Base-by-base conservation (phyloP, 2,888 invertebrate genomes). In the Drosophila sordidula region DNA sequence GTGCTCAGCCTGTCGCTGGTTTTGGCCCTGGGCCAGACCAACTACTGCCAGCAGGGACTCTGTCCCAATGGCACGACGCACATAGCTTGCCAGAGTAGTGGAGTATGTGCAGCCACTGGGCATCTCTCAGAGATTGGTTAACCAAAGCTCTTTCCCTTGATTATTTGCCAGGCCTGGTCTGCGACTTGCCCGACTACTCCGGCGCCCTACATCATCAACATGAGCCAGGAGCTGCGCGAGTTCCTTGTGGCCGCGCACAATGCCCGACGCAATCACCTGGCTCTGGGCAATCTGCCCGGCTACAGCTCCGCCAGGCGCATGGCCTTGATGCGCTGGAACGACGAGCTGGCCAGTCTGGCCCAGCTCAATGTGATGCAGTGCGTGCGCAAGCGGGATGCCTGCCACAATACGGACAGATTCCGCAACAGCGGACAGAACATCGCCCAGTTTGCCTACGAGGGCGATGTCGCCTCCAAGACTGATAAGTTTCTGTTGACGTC, bases 351-450 rank as follows among this genome's bases (percentile, higher is more conserved):
- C 47, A 45, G 25, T 4, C 14, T 79, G 51, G 78, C 83, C 0
- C 54, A 41, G 4, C 44, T 70, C 6, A 84, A 81, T 72, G 83
- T 84, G 4, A 59, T 45, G 9, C 80, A 74, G 29, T 84, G 84
- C 16, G 3, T 14, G 1, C 63, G 62, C 29, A 2, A 54, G 16
- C 34, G 50, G 6, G 80, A 81, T 55, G 59, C 49, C 9, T 80
- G 80, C 50, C 80, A 70, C 55, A 75, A 75, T 14, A 81, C 82
- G 6, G 5, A 18, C 0, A 26, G 16, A 3, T 81, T 70, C 36
- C 14, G 5, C 6, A 39, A 57, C 12, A 77, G 82, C 25, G 82
- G 79, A 6, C 82, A 81, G 50, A 81, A 82, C 44, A n/a, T 81
- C n/a, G 79, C 65, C 0, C 14, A 50, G 3, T 49, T 65, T 29